phyloP scores from a whole-genome alignment of 1,140 invertebrate genomes.

The Polyergus mexicanus region DNA sequence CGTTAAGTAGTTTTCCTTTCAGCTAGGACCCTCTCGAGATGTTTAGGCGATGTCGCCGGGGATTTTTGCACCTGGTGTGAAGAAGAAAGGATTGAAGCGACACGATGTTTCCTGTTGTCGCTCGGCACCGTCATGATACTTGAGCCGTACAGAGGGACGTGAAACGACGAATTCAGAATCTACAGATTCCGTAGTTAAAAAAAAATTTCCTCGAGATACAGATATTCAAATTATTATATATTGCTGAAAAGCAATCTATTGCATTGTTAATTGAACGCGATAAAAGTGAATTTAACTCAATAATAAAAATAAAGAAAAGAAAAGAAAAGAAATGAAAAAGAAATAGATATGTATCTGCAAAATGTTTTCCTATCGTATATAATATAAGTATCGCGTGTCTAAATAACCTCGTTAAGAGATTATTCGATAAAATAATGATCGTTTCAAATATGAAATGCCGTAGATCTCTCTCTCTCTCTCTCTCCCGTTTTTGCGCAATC shows the following conservation, averaged over 20 bases:
- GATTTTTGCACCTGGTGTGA: slow-evolving; percentile 76
- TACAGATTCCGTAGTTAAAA: neutral
- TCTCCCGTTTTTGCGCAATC: slow-evolving; percentile 15
- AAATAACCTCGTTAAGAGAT: neutral
- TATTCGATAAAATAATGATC: neutral
- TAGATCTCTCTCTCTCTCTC: neutral
- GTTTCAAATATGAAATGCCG: neutral
- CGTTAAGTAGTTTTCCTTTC: slow-evolving; percentile 77
- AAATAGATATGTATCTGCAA: neutral
- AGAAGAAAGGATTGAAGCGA: slow-evolving; percentile 69
- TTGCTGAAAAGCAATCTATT: neutral
- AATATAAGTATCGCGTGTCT: neutral
- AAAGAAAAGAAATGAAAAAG: neutral
- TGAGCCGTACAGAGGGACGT: neutral
- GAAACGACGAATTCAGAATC: slow-evolving; percentile 7
- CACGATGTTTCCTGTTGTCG: slow-evolving; percentile 55
- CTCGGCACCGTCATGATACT: neutral
- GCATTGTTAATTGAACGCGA: neutral
- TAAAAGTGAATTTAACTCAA: neutral
- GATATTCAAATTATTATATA: neutral
- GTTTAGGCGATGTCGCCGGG: slow-evolving; percentile 77
- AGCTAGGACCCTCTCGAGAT: slow-evolving; percentile 68
- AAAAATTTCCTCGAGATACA: neutral
- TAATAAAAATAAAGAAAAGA: neutral
- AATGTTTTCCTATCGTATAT: neutral